Base-by-base conservation (phyloP, 1,140 invertebrate species). In the Drosophila sturtevanti region DNA sequence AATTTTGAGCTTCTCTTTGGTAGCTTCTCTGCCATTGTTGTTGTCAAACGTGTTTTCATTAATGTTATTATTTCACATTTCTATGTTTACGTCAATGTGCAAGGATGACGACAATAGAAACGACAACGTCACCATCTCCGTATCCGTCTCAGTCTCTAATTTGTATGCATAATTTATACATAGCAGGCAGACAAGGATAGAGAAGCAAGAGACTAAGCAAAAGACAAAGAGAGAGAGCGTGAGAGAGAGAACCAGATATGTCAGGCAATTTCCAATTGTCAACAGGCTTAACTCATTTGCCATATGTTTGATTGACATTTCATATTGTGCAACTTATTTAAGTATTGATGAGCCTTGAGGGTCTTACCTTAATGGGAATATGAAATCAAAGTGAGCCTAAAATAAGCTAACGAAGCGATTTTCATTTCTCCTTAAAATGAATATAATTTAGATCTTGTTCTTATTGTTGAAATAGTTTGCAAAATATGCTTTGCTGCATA, bases 51-150 rank as follows among this genome's bases (percentile, higher is more conserved):
- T 75, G 75, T 78, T 78, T 78, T 78, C 75, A 75, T 78, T 78
- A 78, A 78, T 78, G 75, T 78, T 78, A 78, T 78, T 78, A 74
- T 78, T 75, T 72, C 75, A 78, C 75, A 78, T 78, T 77, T 77
- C 72, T 63, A 74, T 77, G 75, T 74, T 75, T 67, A 78, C 75
- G 63, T 78, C 75, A 78, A 55, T 63, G 64, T 44, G 41, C 16
- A 21, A 48, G 41, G 41, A 48, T 48, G 41, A 48, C 18, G 41
- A 48, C 41, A 48, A 48, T 21, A 48, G 41, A 48, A 21, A 21
- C 41, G 18, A 48, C 41, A 48, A 48, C 41, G 41, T 21, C 16
- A 48, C 18, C 41, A 18, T 48, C 18, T 21, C 41, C 61, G 24
- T 48, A 41, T 68, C 63, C 66, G 56, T 69, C 18, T 11, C 54